A percentile compares a stretch with the other conserved stretches of the same genome.
phyloP scores from a whole-genome alignment of 2,797 vertebrate genomes.

The Trichosurus vulpecula region DNA sequence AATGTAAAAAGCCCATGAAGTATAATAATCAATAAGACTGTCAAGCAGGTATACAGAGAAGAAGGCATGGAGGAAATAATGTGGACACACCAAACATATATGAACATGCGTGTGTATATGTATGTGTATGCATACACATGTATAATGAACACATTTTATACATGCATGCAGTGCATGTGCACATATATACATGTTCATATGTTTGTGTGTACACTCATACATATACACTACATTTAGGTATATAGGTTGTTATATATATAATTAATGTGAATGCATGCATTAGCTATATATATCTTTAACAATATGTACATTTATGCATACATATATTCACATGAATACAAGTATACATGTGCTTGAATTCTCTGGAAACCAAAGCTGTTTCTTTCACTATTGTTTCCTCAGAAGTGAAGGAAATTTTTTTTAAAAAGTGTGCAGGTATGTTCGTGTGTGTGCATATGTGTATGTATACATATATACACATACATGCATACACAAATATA shows the following conservation, averaged over 20 bases:
- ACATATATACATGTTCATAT: background rate
- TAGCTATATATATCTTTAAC: background rate
- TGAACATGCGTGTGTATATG: background rate
- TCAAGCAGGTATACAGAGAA: background rate
- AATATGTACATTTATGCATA: background rate
- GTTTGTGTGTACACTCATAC: too few relatives aligned
- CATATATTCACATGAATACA: background rate
- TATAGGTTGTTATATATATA: background rate
- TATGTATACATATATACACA: accelerated
- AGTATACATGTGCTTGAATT: background rate
- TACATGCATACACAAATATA: background rate
- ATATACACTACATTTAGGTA: too few relatives aligned
- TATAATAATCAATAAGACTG: background rate
- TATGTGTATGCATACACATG: too few relatives aligned
- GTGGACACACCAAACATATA: background rate
- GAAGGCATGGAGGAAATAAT: background rate
- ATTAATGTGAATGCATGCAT: background rate
- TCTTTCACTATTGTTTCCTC: background rate
- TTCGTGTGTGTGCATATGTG: background rate
- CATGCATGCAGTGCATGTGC: background rate
- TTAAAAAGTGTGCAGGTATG: background rate
- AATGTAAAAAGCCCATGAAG: background rate
- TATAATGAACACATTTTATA: background rate
- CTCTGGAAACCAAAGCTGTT: background rate
- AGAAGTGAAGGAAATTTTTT: background rate